These are phyloP conservation scores for Eumaeus atala DNA, from an alignment of 1,140 invertebrate genomes.

Conservation along the genomic window DNA sequence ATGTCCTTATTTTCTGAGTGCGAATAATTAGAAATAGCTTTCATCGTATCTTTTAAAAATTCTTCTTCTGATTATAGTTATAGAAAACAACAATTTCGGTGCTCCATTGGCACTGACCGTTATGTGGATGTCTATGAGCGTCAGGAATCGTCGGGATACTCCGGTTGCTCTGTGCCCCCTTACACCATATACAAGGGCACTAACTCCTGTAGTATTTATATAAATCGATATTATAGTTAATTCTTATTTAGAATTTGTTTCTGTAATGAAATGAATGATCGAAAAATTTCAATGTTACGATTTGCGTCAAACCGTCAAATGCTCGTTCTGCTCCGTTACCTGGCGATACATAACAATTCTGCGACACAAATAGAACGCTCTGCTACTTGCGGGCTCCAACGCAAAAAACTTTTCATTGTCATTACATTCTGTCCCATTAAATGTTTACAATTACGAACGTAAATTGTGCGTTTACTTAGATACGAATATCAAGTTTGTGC, in stretches of 20 bases:
- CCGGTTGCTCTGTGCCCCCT: not conserved
- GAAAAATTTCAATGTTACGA: slow-evolving; percentile 9
- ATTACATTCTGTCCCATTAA: not conserved
- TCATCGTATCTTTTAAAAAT: no score
- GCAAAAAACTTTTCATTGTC: not conserved
- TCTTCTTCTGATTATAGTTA: no score
- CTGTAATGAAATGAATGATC: not conserved
- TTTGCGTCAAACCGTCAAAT: slow-evolving; percentile 4
- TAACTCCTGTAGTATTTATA: not conserved
- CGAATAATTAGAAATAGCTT: no score
- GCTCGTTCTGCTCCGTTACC: slow-evolving; percentile 2
- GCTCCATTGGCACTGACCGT: no score
- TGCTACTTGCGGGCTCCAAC: not conserved
- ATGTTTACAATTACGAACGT: not conserved
- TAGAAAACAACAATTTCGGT: no score
- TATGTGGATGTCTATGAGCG: no score
- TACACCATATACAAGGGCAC: not conserved
- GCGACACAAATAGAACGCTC: slow-evolving; percentile 1
- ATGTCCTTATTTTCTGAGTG: no score
- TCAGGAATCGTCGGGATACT: no score
- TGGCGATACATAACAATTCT: slow-evolving; percentile 1
- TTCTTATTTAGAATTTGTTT: not conserved
- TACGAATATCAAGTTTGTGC: not conserved
- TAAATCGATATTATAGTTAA: not conserved
- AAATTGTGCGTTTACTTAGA: not conserved